Base-by-base conservation (phyloP, 2,797 vertebrate species). In the Lepilemur ruficaudatus region DNA sequence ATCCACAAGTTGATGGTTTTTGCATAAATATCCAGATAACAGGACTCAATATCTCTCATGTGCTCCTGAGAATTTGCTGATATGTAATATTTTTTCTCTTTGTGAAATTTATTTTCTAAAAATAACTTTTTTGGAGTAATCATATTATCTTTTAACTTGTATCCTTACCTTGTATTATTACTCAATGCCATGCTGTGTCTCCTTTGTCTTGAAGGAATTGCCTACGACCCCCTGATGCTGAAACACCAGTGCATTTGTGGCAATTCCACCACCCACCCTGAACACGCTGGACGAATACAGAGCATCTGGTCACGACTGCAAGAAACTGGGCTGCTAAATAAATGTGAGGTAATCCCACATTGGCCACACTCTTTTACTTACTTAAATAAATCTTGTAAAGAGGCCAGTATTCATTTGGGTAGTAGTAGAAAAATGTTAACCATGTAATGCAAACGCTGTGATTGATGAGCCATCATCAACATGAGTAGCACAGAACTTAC, bases 241-340 rank as follows among this genome's bases (percentile, higher is more conserved):
- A 99, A 99, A 97, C 99, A 99, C 98, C 99, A 99, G 97, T 99
- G 99, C 72, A 96, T 99, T 94, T 99, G 99, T 96, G 98, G 98
- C 86, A 99, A 90, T 97, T 98, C 98, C 5, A 96, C 97, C 61
- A 98, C 98, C 85, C 99, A 99, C 91, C 99, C 99, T 0, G 99
- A 99, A 96, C 98, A 99, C 0, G 98, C 99, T 61, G 99, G 99
- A 90, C 98, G 99, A 80, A 98, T 99, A 95, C 99, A 99, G 97
- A 99, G 99, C 98, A 99, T 99, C 98, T 99, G 99, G 99, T 99
- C 99, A 93, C 98, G 99, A 85, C 97, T 99, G 88, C 99, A 99
- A 98, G 99, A 99, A 98, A 98, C 98, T 11, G 99, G 99, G 61
- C 83, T 99, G 97, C 98, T 99, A 95, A 99, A 98, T 98, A 98